Conservation (phyloP, 2,797 vertebrate species). For the Toxotes lorentzi region DNA sequence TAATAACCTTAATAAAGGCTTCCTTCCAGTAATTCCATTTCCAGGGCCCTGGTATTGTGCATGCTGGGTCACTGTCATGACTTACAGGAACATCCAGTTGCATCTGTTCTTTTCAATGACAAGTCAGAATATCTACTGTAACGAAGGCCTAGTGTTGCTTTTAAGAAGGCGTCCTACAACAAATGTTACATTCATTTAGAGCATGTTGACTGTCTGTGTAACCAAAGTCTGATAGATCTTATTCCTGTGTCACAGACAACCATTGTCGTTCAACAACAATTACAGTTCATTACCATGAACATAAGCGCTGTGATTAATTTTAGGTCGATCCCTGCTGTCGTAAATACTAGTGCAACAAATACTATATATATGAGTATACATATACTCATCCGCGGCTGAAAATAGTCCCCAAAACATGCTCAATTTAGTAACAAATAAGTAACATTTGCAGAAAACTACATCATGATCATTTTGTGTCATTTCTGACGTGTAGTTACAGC, state of each 20-base stretch:
- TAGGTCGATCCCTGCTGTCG: too few species aligned
- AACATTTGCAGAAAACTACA: too few species aligned
- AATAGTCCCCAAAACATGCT: not conserved
- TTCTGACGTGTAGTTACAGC: not conserved
- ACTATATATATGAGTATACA: too few species aligned
- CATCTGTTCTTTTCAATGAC: constrained; percentile 1
- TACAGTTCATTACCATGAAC: too few species aligned
- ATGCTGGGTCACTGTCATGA: constrained; percentile 2
- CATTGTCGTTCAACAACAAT: too few species aligned
- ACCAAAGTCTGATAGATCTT: too few species aligned
- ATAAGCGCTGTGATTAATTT: too few species aligned
- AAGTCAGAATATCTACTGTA: not conserved
- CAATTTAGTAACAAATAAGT: too few species aligned
- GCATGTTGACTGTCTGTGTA: not conserved
- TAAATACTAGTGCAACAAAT: not conserved
- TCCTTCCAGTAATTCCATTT: constrained; percentile 14
- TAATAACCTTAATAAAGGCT: constrained; percentile 51
- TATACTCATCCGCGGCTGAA: not conserved
- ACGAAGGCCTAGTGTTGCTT: not conserved
- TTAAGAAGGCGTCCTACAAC: not conserved
- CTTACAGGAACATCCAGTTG: not conserved
- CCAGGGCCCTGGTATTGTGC: not conserved
- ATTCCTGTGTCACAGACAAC: too few species aligned
- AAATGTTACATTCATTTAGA: not conserved
- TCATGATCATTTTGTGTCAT: not conserved